These are phyloP conservation scores for Hyposmocoma kahamanoa DNA, from an alignment of 1,140 invertebrate genomes.

Conservation along the genomic window DNA sequence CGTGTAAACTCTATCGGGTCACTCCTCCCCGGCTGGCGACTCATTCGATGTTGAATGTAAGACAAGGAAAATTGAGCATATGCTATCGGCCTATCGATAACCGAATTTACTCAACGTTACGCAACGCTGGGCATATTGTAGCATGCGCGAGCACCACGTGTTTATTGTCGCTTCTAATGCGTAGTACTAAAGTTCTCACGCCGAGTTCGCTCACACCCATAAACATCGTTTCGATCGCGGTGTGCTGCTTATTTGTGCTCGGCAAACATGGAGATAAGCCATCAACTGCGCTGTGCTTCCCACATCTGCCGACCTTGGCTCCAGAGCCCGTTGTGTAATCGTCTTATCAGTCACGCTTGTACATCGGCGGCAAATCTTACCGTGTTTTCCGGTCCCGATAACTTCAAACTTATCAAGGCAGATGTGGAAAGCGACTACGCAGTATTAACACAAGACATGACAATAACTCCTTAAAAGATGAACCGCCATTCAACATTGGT, in stretches of 20 bases:
- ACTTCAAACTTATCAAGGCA: slow-evolving; percentile 33
- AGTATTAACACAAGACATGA: slow-evolving; percentile 21
- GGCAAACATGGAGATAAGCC: slow-evolving; percentile 55
- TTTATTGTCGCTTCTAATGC: slow-evolving; percentile 34
- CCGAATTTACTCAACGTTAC: slow-evolving; percentile 20
- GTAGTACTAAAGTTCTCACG: slow-evolving; percentile 51
- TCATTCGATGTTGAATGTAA: no score
- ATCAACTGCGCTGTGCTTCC: slow-evolving; percentile 63
- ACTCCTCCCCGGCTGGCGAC: background rate
- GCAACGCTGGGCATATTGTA: slow-evolving; percentile 29
- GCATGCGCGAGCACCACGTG: slow-evolving; percentile 39
- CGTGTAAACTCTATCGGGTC: slow-evolving; percentile 59
- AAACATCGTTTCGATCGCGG: slow-evolving; percentile 36
- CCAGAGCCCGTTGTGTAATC: slow-evolving; percentile 58
- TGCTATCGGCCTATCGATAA: no score
- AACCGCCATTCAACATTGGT: no score
- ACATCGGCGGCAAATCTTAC: slow-evolving; percentile 43
- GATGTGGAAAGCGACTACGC: slow-evolving; percentile 20
- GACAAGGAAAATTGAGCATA: no score
- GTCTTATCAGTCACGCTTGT: slow-evolving; percentile 62
- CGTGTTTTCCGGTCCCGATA: slow-evolving; percentile 62
- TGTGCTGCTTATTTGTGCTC: slow-evolving; percentile 54
- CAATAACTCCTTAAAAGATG: slow-evolving; percentile 18
- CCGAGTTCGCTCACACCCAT: slow-evolving; percentile 58
- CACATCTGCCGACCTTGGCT: slow-evolving; percentile 69